phyloP scores from a whole-genome alignment of 2,113 vertebrate species.

The Corythoichthys intestinalis region DNA sequence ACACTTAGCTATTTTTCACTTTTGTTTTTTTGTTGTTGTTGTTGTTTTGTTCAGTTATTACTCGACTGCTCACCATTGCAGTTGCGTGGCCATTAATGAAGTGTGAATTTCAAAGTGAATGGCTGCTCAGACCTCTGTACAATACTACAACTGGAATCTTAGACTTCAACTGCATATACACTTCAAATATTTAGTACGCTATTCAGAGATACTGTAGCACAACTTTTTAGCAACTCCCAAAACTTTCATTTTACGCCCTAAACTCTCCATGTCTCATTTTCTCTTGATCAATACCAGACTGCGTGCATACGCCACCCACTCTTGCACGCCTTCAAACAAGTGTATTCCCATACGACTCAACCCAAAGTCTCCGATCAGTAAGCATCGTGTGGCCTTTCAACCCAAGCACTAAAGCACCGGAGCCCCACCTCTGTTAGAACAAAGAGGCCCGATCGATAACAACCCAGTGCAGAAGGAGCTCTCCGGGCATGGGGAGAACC shows the following conservation, averaged over 20 bases:
- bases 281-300: slow-evolving; percentile 68
- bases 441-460: slow-evolving; percentile 73
- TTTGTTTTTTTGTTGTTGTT: neutral
- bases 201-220: neutral
- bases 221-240: slow-evolving; percentile 43
- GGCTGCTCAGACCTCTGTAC: too few species aligned
- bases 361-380: slow-evolving; percentile 68
- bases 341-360: slow-evolving; percentile 65
- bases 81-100: too few species aligned
- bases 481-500: slow-evolving; percentile 67
- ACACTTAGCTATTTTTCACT: neutral
- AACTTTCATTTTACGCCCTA: slow-evolving; percentile 51
- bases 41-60: too few species aligned
- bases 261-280: slow-evolving; percentile 58
- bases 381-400: slow-evolving; percentile 58
- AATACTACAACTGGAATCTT: neutral
- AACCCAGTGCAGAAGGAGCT: slow-evolving; percentile 64
- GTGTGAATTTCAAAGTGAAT: too few species aligned
- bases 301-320: slow-evolving; percentile 65
- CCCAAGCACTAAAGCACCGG: slow-evolving; percentile 65
- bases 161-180: neutral
- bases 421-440: slow-evolving; percentile 68
- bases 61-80: too few species aligned
- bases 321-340: slow-evolving; percentile 61
- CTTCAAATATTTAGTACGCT: neutral